A percentile compares a stretch with the other conserved stretches of the same genome.
These are phyloP conservation scores for Lasioglossum baleicum DNA, from an alignment of 1,140 invertebrate genomes.

Conservation along the genomic window DNA sequence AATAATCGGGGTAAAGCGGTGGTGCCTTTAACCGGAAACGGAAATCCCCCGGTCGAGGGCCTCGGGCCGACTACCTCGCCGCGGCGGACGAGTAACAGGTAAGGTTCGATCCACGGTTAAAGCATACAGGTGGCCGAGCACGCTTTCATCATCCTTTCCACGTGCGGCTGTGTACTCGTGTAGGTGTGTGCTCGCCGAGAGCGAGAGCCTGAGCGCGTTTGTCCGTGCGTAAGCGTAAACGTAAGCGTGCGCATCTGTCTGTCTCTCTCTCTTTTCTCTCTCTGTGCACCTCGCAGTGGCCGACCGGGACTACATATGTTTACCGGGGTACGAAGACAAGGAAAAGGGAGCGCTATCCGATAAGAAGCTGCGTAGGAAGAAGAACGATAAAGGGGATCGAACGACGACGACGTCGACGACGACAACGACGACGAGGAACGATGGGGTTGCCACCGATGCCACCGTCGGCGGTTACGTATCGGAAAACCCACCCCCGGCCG, in stretches of 20 bases:
- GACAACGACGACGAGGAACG: neutral
- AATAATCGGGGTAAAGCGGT: slow-evolving; percentile 40
- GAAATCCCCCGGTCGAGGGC: slow-evolving; percentile 61
- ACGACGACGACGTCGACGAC: neutral
- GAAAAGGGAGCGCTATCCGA: slow-evolving; percentile 36
- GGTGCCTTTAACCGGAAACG: slow-evolving; percentile 64
- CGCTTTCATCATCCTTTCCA: slow-evolving; percentile 66
- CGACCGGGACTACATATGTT: slow-evolving; percentile 36
- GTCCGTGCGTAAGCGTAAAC: slow-evolving; percentile 13
- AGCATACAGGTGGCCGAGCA: slow-evolving; percentile 79
- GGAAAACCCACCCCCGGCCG: slow-evolving; percentile 62
- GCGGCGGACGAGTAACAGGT: slow-evolving; percentile 77
- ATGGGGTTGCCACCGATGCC: slow-evolving; percentile 14
- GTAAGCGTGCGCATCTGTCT: neutral
- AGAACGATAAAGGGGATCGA: neutral
- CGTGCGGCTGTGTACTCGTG: slow-evolving; percentile 39
- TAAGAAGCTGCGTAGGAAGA: slow-evolving; percentile 21
- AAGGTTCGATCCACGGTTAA: slow-evolving; percentile 77
- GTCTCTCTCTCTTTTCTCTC: too few species aligned
- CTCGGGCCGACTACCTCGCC: slow-evolving; percentile 52
- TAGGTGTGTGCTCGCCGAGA: slow-evolving; percentile 3
- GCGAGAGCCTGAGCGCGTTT: neutral
- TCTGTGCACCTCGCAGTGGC: neutral
- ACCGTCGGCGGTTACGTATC: slow-evolving; percentile 50
- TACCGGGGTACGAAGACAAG: slow-evolving; percentile 61